phyloP scores from a whole-genome alignment of 2,113 vertebrate genomes.

The Tor tambroides region DNA sequence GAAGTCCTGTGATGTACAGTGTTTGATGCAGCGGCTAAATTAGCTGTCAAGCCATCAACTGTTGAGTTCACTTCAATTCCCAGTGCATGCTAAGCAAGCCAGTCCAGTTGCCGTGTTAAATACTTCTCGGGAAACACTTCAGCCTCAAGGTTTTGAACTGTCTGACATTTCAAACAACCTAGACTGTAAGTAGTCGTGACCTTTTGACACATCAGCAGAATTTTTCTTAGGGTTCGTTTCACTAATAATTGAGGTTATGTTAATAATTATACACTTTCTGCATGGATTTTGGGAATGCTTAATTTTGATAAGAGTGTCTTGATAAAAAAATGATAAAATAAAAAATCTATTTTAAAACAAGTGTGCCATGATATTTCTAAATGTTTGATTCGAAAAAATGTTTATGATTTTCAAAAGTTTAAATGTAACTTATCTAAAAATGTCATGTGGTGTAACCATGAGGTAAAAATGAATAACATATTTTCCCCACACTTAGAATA shows the following conservation, averaged over 20 bases:
- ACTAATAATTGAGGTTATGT: not conserved
- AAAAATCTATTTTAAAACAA: not conserved
- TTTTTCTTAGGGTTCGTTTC: not conserved
- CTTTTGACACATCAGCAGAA: conserved; percentile 5
- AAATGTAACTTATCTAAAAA: not conserved
- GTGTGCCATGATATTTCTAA: not conserved
- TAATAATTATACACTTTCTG: not conserved
- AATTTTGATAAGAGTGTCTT: not conserved
- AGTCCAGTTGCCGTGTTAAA: conserved; percentile 22
- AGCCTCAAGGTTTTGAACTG: conserved; percentile 17
- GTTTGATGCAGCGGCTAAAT: conserved; percentile 30
- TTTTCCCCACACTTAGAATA: not conserved
- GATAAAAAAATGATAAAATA: not conserved
- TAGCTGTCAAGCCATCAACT: conserved; percentile 41
- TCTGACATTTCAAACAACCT: conserved; percentile 26
- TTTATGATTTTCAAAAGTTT: not conserved
- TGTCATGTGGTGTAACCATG: not conserved
- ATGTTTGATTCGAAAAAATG: no score
- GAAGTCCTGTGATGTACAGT: conserved; percentile 8
- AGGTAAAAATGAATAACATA: not conserved
- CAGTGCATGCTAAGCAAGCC: not conserved
- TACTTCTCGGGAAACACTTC: not conserved
- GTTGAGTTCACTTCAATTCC: conserved; percentile 6
- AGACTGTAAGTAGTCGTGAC: conserved; percentile 7
- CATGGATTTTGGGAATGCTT: not conserved